These are phyloP conservation scores for Takifugu ocellatus DNA, from an alignment of 2,797 vertebrate genomes.

Conservation along the genomic window DNA sequence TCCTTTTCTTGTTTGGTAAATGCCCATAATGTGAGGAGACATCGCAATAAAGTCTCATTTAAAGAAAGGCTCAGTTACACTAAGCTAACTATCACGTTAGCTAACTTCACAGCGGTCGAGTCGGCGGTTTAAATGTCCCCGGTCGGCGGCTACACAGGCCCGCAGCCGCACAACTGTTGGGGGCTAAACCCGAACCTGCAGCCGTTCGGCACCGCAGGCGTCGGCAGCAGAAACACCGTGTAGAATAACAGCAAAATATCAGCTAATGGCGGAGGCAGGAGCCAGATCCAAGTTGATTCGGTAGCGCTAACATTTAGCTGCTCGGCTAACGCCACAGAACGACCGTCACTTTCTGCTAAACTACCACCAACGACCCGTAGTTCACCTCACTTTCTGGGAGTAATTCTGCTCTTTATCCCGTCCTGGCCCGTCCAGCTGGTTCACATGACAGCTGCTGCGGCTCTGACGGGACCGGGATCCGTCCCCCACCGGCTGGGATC, in stretches of 20 bases:
- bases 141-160: slow-evolving; percentile 64
- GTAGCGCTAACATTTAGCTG: slow-evolving; percentile 51
- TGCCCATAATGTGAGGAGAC: background rate
- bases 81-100: slow-evolving; percentile 37
- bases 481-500: slow-evolving; percentile 8
- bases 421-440: slow-evolving; percentile 71
- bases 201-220: no score
- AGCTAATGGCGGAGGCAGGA: background rate
- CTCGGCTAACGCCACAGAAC: slow-evolving; percentile 50
- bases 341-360: slow-evolving; percentile 3
- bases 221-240: no score
- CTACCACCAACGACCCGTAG: background rate
- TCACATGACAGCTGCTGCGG: slow-evolving; percentile 70
- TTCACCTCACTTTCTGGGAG: slow-evolving; percentile 51
- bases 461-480: slow-evolving; percentile 27
- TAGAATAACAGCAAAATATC: background rate
- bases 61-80: background rate
- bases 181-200: no score
- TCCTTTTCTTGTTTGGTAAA: background rate
- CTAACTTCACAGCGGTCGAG: slow-evolving; percentile 46
- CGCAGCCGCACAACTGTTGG: background rate
- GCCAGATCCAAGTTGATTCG: slow-evolving; percentile 40
- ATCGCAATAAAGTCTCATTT: background rate
- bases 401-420: slow-evolving; percentile 53
- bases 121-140: slow-evolving; percentile 70